Evolutionary conservation across 2,113 vertebrate genomes (phyloP), one percentile per base, ranked within the genome.

Genomic region (Seriola quinqueradiata): DNA sequence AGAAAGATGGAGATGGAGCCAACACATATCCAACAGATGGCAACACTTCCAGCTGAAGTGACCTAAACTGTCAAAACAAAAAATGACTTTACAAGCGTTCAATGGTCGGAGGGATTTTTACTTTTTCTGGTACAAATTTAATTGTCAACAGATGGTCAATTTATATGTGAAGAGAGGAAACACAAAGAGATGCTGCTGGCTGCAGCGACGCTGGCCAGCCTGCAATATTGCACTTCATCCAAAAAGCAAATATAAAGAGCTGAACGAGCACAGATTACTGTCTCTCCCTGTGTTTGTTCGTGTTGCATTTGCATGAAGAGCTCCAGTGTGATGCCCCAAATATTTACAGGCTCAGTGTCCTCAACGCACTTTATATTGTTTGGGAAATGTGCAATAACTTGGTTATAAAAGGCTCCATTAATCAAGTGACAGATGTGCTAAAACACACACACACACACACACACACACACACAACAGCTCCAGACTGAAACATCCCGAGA

Each of bases 81-180:
- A 28, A 46, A 65, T 4, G 1, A 23, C 61, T 68, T 44, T 0
- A 23, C 4, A 60, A 64, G 67, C 44, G 28, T 16, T 55, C 9
- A 16, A 9, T 1, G 9, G 50, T 28, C 25, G 4, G 5, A 17
- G 23, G 68, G 36, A 28, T 28, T 68, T 36, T 60, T 34, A 70
- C 67, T 69, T 83, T 23, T 59, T 65, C 67, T 77, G 73, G 28
- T 65, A 13, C 58, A 48, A 5, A 38, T 67, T 17, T 23, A 19
- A 36, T 8, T 21, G 44, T 70, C 58, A 50, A 52, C 75, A 84
- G 82, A 84, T 75, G 82, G 70, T 57, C 44, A 17, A 14, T 77
- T 46, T 42, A 38, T 48, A 0, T 17, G 76, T 63, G 6, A 12
- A 2, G 14, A 48, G 19, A 50, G 36, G 38, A 34, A 69, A 57